A percentile compares a stretch with the other conserved stretches of the same genome.
These are phyloP conservation scores for Gobius niger DNA, from an alignment of 2,113 vertebrate genomes.

Conservation along the genomic window DNA sequence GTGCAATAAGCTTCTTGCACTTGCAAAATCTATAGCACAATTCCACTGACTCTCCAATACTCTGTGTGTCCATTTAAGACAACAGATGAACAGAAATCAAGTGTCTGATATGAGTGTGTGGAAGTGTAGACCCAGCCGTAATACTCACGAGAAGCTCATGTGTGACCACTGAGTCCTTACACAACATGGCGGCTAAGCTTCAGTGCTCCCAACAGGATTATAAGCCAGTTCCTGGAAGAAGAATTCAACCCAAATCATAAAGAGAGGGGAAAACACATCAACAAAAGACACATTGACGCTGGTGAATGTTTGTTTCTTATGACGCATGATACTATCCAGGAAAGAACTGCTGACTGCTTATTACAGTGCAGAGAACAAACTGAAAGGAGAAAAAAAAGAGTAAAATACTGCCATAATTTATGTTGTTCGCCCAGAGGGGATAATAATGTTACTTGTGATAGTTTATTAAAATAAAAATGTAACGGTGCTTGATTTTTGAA, in stretches of 20 bases:
- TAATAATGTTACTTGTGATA: no score
- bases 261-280: not conserved
- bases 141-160: conserved; percentile 26
- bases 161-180: conserved; percentile 44
- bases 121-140: conserved; percentile 11
- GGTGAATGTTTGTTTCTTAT: conserved; percentile 12
- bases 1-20: not conserved
- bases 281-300: conserved; percentile 1
- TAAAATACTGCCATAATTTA: no score
- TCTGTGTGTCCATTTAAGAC: not conserved
- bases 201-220: conserved; percentile 63
- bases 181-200: conserved; percentile 41
- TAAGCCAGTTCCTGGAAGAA: conserved; percentile 33
- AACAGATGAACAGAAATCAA: conserved; percentile 12
- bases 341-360: no score
- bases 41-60: not conserved
- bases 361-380: no score
- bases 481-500: no score
- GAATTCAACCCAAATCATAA: conserved; percentile 31
- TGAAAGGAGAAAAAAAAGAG: no score
- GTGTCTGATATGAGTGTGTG: no score
- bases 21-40: not conserved
- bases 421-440: no score
- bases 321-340: not conserved
- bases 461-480: no score